These are phyloP conservation scores for Parambassis ranga DNA, from an alignment of 2,797 vertebrate genomes.

Conservation along the genomic window DNA sequence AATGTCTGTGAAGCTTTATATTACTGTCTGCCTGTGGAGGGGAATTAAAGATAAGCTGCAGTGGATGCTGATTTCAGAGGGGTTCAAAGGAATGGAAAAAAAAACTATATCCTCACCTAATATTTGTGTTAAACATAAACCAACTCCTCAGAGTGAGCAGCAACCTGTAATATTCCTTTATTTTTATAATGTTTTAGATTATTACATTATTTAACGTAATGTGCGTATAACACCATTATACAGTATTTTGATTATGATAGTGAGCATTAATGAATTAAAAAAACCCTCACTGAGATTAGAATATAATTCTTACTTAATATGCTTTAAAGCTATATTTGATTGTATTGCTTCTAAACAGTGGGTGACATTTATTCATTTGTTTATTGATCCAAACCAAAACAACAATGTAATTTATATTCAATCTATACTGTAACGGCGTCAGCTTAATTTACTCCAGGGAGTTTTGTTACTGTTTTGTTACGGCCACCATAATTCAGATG, in stretches of 20 bases:
- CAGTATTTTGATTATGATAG: too few species aligned
- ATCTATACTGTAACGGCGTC: neutral
- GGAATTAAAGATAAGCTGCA: slow-evolving; percentile 51
- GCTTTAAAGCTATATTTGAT: neutral
- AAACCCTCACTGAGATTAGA: neutral
- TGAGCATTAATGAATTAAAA: neutral
- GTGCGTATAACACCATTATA: too few species aligned
- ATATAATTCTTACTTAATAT: too few species aligned
- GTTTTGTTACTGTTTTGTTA: neutral
- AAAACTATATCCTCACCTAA: neutral
- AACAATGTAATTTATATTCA: neutral
- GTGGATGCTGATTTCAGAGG: slow-evolving; percentile 28
- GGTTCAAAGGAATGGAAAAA: slow-evolving; percentile 6
- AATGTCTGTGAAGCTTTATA: slow-evolving; percentile 67
- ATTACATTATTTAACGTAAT: too few species aligned
- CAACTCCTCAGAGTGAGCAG: neutral
- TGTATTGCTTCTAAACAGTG: neutral
- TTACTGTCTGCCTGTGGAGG: slow-evolving; percentile 49
- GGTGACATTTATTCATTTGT: too few species aligned
- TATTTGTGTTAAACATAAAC: slow-evolving; percentile 2
- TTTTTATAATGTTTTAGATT: too few species aligned
- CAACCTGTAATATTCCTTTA: neutral
- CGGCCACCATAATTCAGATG: neutral
- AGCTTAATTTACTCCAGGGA: neutral
- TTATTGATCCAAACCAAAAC: too few species aligned